Evolutionary conservation across 92 coral and sea anemone species (phyloP).

Genomic region (Bergia sp.): DNA sequence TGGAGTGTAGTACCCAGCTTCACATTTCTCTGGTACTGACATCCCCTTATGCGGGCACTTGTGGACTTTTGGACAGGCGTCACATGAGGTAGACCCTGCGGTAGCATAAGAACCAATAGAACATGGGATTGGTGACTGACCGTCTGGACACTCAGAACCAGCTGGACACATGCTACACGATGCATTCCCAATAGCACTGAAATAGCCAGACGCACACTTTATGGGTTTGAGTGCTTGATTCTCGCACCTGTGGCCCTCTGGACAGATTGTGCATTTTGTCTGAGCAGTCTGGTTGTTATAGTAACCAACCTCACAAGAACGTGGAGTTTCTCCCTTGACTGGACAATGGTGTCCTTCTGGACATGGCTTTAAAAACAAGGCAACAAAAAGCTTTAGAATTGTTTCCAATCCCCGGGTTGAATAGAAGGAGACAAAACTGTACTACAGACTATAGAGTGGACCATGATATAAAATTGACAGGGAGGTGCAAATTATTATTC

Average conservation of each 20-base stretch:
- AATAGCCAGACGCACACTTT: conserved; percentile 75
- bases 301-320: conserved; percentile 89
- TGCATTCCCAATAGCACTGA: conserved; percentile 81
- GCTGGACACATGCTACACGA: conserved; percentile 87
- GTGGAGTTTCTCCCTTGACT: conserved; percentile 70
- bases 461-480: too few species aligned
- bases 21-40: conserved; percentile 82
- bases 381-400: neutral
- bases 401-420: neutral
- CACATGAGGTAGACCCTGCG: conserved; percentile 62
- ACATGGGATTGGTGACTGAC: conserved; percentile 74
- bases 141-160: conserved; percentile 84
- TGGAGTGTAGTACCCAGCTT: conserved; percentile 84
- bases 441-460: too few species aligned
- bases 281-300: conserved; percentile 84
- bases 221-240: conserved; percentile 80
- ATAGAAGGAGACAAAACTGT: neutral
- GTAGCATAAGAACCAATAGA: conserved; percentile 71
- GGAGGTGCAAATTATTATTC: too few species aligned
- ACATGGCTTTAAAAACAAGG: conserved; percentile 65
- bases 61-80: conserved; percentile 77
- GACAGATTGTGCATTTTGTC: conserved; percentile 82
- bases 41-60: conserved; percentile 79
- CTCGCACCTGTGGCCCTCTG: conserved; percentile 87
- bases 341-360: conserved; percentile 90